A percentile compares a stretch with the other conserved stretches of the same genome.
phyloP scores from a whole-genome alignment of 2,797 vertebrate species.

The Paratrypauchen microcephalus region DNA sequence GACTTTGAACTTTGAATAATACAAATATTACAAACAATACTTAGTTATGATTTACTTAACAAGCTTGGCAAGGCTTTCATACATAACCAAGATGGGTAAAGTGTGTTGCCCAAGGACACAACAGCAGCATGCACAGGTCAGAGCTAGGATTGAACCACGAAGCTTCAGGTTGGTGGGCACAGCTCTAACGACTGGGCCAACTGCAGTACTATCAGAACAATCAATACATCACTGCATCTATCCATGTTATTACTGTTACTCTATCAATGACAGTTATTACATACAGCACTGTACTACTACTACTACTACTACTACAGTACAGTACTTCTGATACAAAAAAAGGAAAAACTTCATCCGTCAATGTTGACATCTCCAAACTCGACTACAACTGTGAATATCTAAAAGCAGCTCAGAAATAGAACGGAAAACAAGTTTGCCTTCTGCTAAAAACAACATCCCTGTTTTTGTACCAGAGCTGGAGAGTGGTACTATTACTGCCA shows the following conservation, averaged over 20 bases:
- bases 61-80: too few species aligned
- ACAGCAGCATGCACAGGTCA: too few species aligned
- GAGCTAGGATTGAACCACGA: too few species aligned
- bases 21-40: too few species aligned
- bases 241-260: neutral
- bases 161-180: too few species aligned
- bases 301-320: neutral
- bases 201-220: too few species aligned
- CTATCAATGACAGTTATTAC: neutral
- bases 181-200: neutral
- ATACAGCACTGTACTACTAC: too few species aligned
- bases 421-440: constrained; percentile 29
- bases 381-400: neutral
- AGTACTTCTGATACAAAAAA: neutral
- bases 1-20: too few species aligned
- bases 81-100: too few species aligned
- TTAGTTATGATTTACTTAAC: too few species aligned
- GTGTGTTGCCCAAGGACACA: too few species aligned
- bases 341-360: neutral
- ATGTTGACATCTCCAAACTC: neutral
- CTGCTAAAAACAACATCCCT: constrained; percentile 21
- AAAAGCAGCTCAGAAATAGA: neutral
- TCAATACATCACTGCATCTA: neutral
- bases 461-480: neutral
- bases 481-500: constrained; percentile 51